Evolutionary conservation across 2,888 invertebrate species (phyloP).

Genomic region (Nomada hirtipes): DNA sequence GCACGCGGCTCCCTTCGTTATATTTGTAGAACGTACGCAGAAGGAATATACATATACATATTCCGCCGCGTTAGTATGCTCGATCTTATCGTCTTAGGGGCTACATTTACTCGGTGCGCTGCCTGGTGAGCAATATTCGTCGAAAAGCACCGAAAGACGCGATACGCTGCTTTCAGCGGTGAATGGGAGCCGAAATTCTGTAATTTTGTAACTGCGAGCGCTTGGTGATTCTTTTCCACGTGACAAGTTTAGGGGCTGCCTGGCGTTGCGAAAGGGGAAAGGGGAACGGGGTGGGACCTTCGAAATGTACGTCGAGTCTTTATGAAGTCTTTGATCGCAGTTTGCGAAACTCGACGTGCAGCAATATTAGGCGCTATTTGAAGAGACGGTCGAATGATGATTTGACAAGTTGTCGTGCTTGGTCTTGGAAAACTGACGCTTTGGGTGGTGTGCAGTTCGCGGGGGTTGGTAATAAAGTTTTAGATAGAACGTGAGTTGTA

Average conservation of each 20-base stretch:
- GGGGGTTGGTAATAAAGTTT: background rate
- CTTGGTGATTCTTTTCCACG: constrained; percentile 27
- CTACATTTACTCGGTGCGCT: constrained; percentile 15
- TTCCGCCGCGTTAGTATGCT: constrained; percentile 28
- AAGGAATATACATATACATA: constrained; percentile 19
- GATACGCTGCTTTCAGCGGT: background rate
- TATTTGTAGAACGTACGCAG: constrained; percentile 34
- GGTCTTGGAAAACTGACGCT: background rate
- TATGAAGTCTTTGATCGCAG: constrained; percentile 31
- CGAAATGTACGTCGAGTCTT: background rate
- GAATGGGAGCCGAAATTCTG: constrained; percentile 39
- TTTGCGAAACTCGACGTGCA: background rate
- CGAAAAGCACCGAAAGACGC: constrained; percentile 18
- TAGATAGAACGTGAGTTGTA: background rate
- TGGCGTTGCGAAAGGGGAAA: constrained; percentile 4
- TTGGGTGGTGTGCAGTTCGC: background rate
- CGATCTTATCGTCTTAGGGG: constrained; percentile 33
- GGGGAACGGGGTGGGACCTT: background rate
- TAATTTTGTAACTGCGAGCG: constrained; percentile 44
- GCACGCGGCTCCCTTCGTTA: constrained; percentile 31
- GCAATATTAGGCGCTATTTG: constrained; percentile 22
- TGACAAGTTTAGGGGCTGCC: background rate
- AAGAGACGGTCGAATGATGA: constrained; percentile 1
- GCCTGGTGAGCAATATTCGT: constrained; percentile 36
- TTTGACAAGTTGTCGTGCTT: constrained; percentile 7